phyloP scores from a whole-genome alignment of 2,888 invertebrate genomes.

The Acholoe squamosa region DNA sequence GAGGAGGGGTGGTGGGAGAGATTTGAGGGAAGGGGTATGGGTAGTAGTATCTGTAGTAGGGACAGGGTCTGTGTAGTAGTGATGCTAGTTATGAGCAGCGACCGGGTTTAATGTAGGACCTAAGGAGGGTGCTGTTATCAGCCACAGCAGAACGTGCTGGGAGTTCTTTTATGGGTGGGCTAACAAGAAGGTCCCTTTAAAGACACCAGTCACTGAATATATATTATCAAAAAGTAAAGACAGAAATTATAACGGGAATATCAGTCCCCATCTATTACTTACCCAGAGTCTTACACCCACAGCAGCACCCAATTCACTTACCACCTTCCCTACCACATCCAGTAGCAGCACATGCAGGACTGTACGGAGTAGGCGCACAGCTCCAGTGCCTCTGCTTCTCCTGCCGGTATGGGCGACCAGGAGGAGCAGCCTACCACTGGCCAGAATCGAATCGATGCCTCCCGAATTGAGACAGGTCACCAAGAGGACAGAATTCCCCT shows the following conservation, averaged over 20 bases:
- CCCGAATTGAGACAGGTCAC: constrained; percentile 1
- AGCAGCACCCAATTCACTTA: background rate
- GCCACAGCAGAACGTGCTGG: too few relatives aligned
- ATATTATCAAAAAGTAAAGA: too few relatives aligned
- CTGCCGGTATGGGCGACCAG: background rate
- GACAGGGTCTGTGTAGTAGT: background rate
- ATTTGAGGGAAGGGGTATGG: background rate
- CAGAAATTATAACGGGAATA: too few relatives aligned
- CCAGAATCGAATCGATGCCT: background rate
- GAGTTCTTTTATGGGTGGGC: too few relatives aligned
- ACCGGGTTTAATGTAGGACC: background rate
- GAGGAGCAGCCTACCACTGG: background rate
- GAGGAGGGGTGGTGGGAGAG: background rate
- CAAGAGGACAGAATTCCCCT: background rate
- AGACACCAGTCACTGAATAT: too few relatives aligned
- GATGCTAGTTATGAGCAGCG: background rate
- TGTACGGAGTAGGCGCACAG: background rate
- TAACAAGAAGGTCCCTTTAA: too few relatives aligned
- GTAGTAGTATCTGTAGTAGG: background rate
- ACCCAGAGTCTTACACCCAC: background rate
- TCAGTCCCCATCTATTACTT: too few relatives aligned
- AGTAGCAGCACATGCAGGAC: background rate
- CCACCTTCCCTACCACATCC: background rate
- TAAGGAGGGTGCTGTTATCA: too few relatives aligned
- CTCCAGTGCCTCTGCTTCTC: background rate